Evolutionary conservation across 2,888 invertebrate species (phyloP).

Genomic region (Linyphia triangularis): DNA sequence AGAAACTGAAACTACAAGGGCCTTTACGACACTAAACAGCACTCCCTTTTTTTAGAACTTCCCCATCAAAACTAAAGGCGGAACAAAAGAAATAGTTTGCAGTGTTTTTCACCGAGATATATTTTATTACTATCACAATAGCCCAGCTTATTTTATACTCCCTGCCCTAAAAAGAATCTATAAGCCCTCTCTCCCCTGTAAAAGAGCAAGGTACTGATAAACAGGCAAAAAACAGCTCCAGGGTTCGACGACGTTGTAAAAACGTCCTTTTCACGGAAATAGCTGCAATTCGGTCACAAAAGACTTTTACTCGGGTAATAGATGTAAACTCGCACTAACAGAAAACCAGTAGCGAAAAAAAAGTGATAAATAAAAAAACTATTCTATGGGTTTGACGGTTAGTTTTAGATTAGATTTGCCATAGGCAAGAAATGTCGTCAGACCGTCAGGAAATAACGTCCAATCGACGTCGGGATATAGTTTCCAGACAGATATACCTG

Average conservation of each 20-base stretch:
- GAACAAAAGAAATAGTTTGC: not conserved
- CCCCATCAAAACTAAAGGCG: not conserved
- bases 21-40: not conserved
- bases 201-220: too few species aligned
- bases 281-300: constrained; percentile 18
- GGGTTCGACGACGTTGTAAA: too few species aligned
- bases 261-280: constrained; percentile 26
- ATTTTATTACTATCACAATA: constrained; percentile 46
- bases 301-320: not conserved
- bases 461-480: not conserved
- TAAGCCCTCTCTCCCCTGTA: too few species aligned
- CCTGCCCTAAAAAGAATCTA: constrained; percentile 10
- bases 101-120: constrained; percentile 19
- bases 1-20: not conserved
- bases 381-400: constrained; percentile 44
- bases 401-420: constrained; percentile 47
- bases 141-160: constrained; percentile 4
- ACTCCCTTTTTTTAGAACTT: not conserved
- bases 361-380: constrained; percentile 44
- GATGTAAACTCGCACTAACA: constrained; percentile 1
- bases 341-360: constrained; percentile 6
- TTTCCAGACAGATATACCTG: not conserved
- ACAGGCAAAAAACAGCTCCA: too few species aligned
- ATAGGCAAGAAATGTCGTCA: constrained; percentile 2
- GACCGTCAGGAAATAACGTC: not conserved